Evolutionary conservation across 2,113 vertebrate species (phyloP), one percentile per base, ranked within the genome.

Genomic region (Orientallactaga bullata): DNA sequence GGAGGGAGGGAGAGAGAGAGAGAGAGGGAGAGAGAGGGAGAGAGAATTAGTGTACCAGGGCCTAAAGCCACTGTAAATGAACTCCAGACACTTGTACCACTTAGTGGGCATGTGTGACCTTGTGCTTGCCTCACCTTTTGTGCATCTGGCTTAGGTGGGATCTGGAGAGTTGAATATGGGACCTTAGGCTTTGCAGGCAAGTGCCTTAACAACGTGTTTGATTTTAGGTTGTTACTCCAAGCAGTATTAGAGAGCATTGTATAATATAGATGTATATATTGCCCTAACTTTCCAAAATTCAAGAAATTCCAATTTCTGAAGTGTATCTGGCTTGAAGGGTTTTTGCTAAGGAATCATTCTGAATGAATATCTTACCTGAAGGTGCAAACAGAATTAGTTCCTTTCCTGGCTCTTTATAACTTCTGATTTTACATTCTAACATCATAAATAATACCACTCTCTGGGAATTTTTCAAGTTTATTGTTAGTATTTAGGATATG

Each of bases 371-470:
- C 16, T 94, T 89, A 91, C 32, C 73, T n/a, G 6, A 91, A 63
- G 72, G 24, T 24, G 35, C 5, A 60, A 42, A 26, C 17, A 69
- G 32, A 77, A 91, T 86, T 85, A 86, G 12, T 15, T 89, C 60
- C 20, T 65, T 95, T 68, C 37, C 91, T 94, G 39, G 35, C 30
- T 88, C 42, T 91, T 92, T 95, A 74, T 81, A 55, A 28, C 71
- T 93, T 95, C 65, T 81, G 39, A 60, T 85, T 94, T 93, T 10
- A 73, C 18, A 88, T 90, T 83, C 47, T 83, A 82, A 89, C 0
- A 78, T 85, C 80, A 77, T 85, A 47, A 91, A 88, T 72, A 80
- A 81, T 42, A 55, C 10, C 71, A 8, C 66, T 81, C 26, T 74
- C 88, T 82, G 55, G 72, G 18, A 69, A 73, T 72, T 85, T 96